phyloP scores from a whole-genome alignment of 1,140 invertebrate species.

The Pseudomyrmex dendroicus region DNA sequence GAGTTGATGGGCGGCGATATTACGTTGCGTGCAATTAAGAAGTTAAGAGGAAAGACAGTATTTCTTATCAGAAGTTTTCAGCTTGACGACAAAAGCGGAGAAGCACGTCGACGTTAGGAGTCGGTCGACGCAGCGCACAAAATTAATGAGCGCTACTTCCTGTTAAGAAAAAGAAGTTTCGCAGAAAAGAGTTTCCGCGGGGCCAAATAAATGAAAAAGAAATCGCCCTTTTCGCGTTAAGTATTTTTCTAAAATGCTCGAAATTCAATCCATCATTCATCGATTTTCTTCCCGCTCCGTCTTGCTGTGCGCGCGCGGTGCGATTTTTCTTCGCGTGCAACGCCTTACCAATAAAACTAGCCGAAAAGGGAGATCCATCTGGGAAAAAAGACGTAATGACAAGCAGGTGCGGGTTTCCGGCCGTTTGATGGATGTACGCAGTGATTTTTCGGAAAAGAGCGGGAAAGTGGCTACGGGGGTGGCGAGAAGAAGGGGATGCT shows the following conservation, averaged over 20 bases:
- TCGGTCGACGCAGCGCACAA: constrained; percentile 1
- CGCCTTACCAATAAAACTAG: constrained; percentile 36
- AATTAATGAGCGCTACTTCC: constrained; percentile 24
- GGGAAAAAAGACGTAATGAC: background rate
- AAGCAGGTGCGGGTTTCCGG: background rate
- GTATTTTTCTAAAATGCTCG: background rate
- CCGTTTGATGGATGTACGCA: constrained; percentile 30
- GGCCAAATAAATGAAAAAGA: constrained; percentile 19
- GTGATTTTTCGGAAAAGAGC: constrained; percentile 1
- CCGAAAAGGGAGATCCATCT: background rate
- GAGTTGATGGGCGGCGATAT: constrained; percentile 2
- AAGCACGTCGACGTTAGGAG: constrained; percentile 14
- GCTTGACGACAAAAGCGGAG: constrained; percentile 10
- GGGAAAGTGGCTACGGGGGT: background rate
- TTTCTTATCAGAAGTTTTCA: constrained; percentile 49
- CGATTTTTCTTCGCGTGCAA: background rate
- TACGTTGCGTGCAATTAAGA: constrained; percentile 49
- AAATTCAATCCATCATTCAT: constrained; percentile 36
- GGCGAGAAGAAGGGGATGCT: background rate
- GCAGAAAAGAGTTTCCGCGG: constrained; percentile 1
- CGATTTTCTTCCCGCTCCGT: background rate
- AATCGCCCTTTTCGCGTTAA: constrained; percentile 3
- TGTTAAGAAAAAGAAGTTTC: background rate
- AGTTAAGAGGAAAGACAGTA: constrained; percentile 31
- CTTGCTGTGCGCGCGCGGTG: background rate